These are phyloP conservation scores for Callopanchax toddi DNA, from an alignment of 2,113 vertebrate genomes.

Conservation along the genomic window DNA sequence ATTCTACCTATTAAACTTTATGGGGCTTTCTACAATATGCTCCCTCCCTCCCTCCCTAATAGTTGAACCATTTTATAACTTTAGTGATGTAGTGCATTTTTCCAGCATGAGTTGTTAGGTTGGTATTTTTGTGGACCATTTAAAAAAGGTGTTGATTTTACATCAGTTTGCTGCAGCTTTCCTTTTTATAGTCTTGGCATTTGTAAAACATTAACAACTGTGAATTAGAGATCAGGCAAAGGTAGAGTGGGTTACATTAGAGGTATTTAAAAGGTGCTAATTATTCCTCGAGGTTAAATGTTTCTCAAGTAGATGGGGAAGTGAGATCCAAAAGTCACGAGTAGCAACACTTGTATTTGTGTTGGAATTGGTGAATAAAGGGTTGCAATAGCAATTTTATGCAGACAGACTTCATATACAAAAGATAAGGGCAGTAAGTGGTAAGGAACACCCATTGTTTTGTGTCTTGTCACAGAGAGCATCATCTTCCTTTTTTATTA, in stretches of 20 bases:
- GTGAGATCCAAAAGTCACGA: slow-evolving; percentile 19
- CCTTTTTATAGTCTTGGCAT: slow-evolving; percentile 29
- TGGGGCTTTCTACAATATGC: slow-evolving; percentile 15
- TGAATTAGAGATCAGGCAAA: slow-evolving; percentile 33
- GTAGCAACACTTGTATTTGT: slow-evolving; percentile 15
- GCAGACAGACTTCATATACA: slow-evolving; percentile 5
- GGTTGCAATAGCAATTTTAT: slow-evolving; percentile 3
- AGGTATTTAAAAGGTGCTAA: slow-evolving; percentile 61
- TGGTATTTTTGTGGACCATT: slow-evolving; percentile 35
- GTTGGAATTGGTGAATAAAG: slow-evolving; percentile 1
- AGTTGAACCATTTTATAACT: slow-evolving; percentile 5
- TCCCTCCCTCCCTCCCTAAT: slow-evolving; percentile 12
- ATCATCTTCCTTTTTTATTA: too few species aligned
- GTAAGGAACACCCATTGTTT: slow-evolving; percentile 9
- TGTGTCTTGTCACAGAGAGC: slow-evolving; percentile 13
- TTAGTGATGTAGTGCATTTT: slow-evolving; percentile 21
- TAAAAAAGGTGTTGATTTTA: slow-evolving; percentile 56
- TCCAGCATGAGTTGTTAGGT: slow-evolving; percentile 1
- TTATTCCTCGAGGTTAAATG: slow-evolving; percentile 49
- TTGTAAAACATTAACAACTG: slow-evolving; percentile 27
- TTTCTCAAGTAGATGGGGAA: slow-evolving; percentile 23
- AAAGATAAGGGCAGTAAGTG: slow-evolving; percentile 12
- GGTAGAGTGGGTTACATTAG: slow-evolving; percentile 51
- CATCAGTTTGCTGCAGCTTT: slow-evolving; percentile 1
- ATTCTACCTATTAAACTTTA: slow-evolving; percentile 29